These are phyloP conservation scores for Cottus gobio DNA, from an alignment of 2,113 vertebrate species.

Conservation along the genomic window DNA sequence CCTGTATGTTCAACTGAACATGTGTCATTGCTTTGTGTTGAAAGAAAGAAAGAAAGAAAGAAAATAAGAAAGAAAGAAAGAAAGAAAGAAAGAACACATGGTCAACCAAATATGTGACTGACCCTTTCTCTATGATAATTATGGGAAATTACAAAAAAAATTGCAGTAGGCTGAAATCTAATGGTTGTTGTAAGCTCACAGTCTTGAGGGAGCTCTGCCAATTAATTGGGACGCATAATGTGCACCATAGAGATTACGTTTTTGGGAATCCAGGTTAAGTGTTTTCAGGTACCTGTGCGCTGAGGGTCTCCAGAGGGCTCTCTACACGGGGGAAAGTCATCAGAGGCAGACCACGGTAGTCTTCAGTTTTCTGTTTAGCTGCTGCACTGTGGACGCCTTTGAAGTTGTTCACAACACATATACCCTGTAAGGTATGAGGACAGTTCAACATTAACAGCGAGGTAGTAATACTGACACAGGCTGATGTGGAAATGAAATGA, in stretches of 20 bases:
- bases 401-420: constrained; percentile 98
- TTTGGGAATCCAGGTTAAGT: constrained; percentile 40
- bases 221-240: constrained; percentile 50
- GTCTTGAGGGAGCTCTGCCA: constrained; percentile 25
- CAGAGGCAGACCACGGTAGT: constrained; percentile 91
- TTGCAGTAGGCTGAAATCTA: constrained; percentile 19
- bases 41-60: constrained; percentile 30
- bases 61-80: constrained; percentile 29
- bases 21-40: constrained; percentile 48
- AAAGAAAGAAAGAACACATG: constrained; percentile 1
- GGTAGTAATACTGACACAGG: not conserved
- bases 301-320: constrained; percentile 96
- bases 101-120: constrained; percentile 15
- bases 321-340: constrained; percentile 98
- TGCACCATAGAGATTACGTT: constrained; percentile 37
- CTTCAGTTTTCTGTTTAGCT: constrained; percentile 92
- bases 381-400: constrained; percentile 88
- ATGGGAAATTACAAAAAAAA: not conserved
- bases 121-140: not conserved
- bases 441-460: constrained; percentile 5
- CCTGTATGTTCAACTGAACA: constrained; percentile 29
- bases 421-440: constrained; percentile 82
- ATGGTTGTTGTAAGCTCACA: constrained; percentile 19
- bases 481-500: not conserved
- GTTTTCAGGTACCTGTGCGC: constrained; percentile 91